phyloP scores from a whole-genome alignment of 2,797 vertebrate genomes.

The Diglossa cyanea region DNA sequence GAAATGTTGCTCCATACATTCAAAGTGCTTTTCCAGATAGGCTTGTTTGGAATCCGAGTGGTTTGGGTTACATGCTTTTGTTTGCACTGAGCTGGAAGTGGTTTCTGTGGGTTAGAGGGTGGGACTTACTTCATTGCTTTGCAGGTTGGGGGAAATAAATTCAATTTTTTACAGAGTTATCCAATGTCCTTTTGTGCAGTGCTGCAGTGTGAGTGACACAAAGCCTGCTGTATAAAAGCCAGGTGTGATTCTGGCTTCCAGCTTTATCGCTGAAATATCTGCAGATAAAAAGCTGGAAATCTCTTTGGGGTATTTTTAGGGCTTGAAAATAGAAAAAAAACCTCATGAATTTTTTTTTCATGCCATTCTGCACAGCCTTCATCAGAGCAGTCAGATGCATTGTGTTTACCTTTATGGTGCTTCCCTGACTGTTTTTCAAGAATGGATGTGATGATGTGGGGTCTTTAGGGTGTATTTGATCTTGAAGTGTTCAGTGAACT shows the following conservation, averaged over 20 bases:
- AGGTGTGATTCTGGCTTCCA: background rate
- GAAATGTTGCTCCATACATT: slow-evolving; percentile 4
- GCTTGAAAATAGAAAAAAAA: background rate
- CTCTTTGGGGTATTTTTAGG: background rate
- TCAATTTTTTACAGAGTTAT: background rate
- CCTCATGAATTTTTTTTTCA: background rate
- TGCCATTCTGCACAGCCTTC: background rate
- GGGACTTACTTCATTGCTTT: background rate
- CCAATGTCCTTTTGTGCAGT: accelerated
- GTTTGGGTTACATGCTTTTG: background rate
- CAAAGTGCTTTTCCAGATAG: slow-evolving; percentile 23
- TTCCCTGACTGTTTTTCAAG: background rate
- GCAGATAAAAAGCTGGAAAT: background rate
- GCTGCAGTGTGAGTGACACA: background rate
- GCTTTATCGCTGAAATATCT: background rate
- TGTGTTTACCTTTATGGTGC: background rate
- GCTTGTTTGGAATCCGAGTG: background rate
- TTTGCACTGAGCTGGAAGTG: background rate
- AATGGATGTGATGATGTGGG: background rate
- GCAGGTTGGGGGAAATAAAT: background rate
- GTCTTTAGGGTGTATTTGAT: background rate
- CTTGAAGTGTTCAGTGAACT: background rate
- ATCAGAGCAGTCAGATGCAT: background rate
- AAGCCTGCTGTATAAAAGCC: background rate
- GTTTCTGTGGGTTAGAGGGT: background rate